Evolutionary conservation across 2,888 invertebrate species (phyloP).

Genomic region (Bembecia ichneumoniformis): DNA sequence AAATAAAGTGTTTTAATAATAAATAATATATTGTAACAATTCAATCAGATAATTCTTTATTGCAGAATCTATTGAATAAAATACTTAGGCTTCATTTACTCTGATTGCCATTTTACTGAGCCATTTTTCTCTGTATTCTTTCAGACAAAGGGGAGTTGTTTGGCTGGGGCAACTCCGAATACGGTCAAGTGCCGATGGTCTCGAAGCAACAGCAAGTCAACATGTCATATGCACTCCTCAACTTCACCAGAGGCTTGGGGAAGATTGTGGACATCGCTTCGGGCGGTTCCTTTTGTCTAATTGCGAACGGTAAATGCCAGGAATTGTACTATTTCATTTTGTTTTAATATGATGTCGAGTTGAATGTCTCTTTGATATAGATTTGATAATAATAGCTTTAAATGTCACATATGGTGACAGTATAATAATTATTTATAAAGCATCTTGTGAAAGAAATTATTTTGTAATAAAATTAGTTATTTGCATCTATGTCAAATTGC

Average conservation of each 20-base stretch:
- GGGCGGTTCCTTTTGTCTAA: constrained; percentile 89
- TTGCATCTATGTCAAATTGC: too few species aligned
- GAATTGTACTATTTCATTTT: constrained; percentile 17
- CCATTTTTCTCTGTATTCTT: constrained; percentile 5
- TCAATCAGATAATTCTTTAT: neutral
- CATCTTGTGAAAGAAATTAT: too few species aligned
- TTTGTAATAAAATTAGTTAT: too few species aligned
- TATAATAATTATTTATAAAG: too few species aligned
- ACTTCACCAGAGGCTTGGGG: constrained; percentile 77
- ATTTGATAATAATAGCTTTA: too few species aligned
- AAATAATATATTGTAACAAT: too few species aligned
- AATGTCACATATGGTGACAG: too few species aligned
- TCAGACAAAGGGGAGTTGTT: constrained; percentile 90
- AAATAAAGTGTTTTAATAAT: too few species aligned
- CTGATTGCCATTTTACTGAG: too few species aligned
- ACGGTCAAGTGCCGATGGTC: constrained; percentile 81
- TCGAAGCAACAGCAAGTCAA: constrained; percentile 78
- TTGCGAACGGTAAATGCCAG: constrained; percentile 81
- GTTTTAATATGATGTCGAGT: too few species aligned
- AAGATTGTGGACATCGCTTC: constrained; percentile 85
- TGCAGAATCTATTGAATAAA: neutral
- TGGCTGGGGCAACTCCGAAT: constrained; percentile 98
- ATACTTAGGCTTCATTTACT: too few species aligned
- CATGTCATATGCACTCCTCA: constrained; percentile 75
- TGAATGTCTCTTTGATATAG: too few species aligned